Base-by-base conservation (phyloP, 2,113 vertebrate genomes). In the Macroglossus sobrinus region DNA sequence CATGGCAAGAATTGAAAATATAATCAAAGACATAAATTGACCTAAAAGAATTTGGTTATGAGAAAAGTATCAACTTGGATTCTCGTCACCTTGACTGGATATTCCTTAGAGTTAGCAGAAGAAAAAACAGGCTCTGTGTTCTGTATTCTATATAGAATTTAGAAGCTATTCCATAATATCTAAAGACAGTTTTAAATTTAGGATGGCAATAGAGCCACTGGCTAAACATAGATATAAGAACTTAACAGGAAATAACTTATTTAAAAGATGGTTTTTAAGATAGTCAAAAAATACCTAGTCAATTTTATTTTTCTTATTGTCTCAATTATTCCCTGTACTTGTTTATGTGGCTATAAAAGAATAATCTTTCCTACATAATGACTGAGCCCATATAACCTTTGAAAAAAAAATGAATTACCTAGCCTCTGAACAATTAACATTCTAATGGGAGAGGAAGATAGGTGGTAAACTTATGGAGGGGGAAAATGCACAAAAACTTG, bases 101-200 rank as follows among this genome's bases (percentile, higher is more conserved):
- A 82, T 78, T 94, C 69, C 47, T 64, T 93, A 26, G 33, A 33
- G 71, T 69, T 30, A 80, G 33, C 55, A 79, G 43, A 74, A 64
- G 26, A 22, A 74, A 93, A 91, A 91, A 16, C 5, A 75, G 33
- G n/a, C 26, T 82, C 26, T 97, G 69, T 80, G 40, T 68, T 95
- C 76, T 47, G 35, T 81, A 26, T 11, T 88, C 59, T 84, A 68
- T 15, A 28, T 28, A 91, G 15, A 74, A 91, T 80, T 91, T 93
- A 50, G 63, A 68, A 85, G n/a, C 33, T 84, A 82, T 61, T 88
- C n/a, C 7, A 45, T 47, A 66, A 91, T 79, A 84, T 84, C 19
- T 68, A 30, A 89, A 79, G 92, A 89, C 30, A 80, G 59, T 85
- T 96, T 95, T 91, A 91, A 59, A 95, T 79, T 89, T 84, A 79